A percentile compares a stretch with the other conserved stretches of the same genome.
Evolutionary conservation across 2,797 vertebrate species (phyloP).

Genomic region (Epinephelus awoara): DNA sequence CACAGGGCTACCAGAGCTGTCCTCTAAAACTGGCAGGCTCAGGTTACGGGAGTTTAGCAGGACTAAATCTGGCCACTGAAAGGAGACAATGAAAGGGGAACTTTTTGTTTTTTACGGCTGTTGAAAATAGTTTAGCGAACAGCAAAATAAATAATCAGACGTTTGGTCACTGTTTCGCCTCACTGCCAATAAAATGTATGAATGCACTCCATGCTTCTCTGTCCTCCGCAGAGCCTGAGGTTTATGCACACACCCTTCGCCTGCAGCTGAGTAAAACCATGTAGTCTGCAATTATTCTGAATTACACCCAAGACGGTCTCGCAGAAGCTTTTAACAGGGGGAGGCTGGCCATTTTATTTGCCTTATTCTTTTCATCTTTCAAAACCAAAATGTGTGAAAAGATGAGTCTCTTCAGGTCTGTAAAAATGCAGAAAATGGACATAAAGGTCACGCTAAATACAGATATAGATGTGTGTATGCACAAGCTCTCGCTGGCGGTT

Average conservation of each 20-base stretch:
- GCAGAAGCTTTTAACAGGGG: slow-evolving; percentile 59
- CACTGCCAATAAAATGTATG: slow-evolving; percentile 53
- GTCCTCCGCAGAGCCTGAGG: slow-evolving; percentile 48
- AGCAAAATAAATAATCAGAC: slow-evolving; percentile 58
- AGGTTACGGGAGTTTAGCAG: slow-evolving; percentile 5
- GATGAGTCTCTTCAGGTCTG: slow-evolving; percentile 10
- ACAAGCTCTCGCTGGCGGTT: slow-evolving; percentile 3
- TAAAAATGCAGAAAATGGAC: slow-evolving; percentile 9
- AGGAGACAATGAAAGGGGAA: slow-evolving; percentile 16
- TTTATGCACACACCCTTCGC: slow-evolving; percentile 68
- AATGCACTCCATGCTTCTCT: slow-evolving; percentile 45
- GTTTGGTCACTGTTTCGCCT: slow-evolving; percentile 37
- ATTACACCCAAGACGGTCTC: slow-evolving; percentile 65
- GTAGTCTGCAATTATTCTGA: slow-evolving; percentile 76
- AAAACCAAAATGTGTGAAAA: slow-evolving; percentile 52
- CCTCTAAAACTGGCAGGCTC: slow-evolving; percentile 47
- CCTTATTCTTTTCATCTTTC: slow-evolving; percentile 52
- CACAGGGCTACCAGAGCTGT: slow-evolving; percentile 36
- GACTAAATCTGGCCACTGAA: slow-evolving; percentile 34
- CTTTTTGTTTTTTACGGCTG: slow-evolving; percentile 23
- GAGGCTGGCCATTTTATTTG: slow-evolving; percentile 50
- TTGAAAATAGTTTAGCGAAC: slow-evolving; percentile 17
- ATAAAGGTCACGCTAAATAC: slow-evolving; percentile 24
- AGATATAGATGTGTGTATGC: not conserved
- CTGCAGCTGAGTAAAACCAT: slow-evolving; percentile 63